These are phyloP conservation scores for Pterocles orientalis DNA, from an alignment of 2,113 vertebrate species.

Conservation along the genomic window DNA sequence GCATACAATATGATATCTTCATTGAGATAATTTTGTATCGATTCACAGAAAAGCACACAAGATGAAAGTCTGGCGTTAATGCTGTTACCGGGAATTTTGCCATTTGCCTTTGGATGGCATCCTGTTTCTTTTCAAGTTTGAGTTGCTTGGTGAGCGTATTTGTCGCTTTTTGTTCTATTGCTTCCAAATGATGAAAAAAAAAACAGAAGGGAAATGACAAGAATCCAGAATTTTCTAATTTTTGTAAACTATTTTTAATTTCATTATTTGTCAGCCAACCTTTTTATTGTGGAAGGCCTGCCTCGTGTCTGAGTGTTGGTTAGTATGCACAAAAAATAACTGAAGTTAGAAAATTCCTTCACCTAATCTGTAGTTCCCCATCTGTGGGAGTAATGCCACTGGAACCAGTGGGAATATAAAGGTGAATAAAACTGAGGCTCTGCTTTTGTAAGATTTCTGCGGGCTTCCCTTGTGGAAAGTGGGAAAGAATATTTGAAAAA, in stretches of 20 bases:
- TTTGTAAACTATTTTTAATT: background rate
- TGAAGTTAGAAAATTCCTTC: background rate
- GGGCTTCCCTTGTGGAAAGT: background rate
- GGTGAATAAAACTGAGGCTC: background rate
- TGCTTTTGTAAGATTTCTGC: background rate
- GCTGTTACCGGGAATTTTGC: slow-evolving; percentile 36
- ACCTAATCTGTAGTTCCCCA: background rate
- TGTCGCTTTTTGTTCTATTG: slow-evolving; percentile 7
- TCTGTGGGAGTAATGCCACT: background rate
- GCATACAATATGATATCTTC: background rate
- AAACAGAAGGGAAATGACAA: background rate
- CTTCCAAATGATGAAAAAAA: background rate
- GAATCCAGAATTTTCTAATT: background rate
- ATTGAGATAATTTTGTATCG: background rate
- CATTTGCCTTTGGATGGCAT: slow-evolving; percentile 48
- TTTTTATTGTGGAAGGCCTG: background rate
- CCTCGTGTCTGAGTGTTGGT: background rate
- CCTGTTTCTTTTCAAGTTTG: slow-evolving; percentile 35
- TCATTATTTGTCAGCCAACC: background rate
- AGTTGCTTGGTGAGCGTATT: background rate
- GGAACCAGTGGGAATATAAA: background rate
- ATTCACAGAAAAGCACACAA: background rate
- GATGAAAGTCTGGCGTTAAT: background rate
- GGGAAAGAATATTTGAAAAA: background rate
- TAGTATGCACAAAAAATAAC: background rate